Percentiles rank a stretch among this genome's conserved stretches.
Evolutionary conservation across 1,140 invertebrate genomes (phyloP).

Genomic region (Neodiprion lecontei): DNA sequence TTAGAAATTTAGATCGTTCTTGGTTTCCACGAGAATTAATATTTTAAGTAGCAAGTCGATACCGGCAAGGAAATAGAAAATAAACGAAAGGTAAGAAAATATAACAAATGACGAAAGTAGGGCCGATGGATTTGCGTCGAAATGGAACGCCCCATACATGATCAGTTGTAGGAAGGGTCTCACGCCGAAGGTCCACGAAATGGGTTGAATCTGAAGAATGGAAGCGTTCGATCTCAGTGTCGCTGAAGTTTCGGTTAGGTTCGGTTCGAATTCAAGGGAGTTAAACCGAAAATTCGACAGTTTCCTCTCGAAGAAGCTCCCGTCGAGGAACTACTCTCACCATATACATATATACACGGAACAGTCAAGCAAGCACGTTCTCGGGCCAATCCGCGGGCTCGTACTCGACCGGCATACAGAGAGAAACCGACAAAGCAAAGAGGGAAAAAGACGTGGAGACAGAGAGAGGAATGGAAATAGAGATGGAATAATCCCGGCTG

Average conservation of each 20-base stretch:
- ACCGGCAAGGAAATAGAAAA: no score
- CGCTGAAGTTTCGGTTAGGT: neutral
- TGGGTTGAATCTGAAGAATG: neutral
- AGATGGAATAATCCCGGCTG: neutral
- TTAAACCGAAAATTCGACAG: constrained; percentile 5
- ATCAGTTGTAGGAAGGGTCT: no score
- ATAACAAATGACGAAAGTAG: no score
- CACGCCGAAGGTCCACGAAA: neutral
- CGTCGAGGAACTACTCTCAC: neutral
- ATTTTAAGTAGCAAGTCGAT: no score
- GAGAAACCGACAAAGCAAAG: neutral
- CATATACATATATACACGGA: neutral
- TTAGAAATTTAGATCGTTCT: no score
- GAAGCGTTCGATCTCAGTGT: neutral
- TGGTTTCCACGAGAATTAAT: no score
- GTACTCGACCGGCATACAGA: constrained; percentile 3
- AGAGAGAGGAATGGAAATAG: neutral
- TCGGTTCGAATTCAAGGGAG: neutral
- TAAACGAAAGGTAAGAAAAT: no score
- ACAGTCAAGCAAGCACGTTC: neutral
- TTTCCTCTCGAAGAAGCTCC: neutral
- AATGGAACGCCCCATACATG: no score
- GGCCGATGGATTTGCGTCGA: no score
- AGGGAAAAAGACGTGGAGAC: neutral
- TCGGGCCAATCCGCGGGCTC: neutral